Conservation (phyloP, 2,113 vertebrate species). For the Chlorodrepanis virens region DNA sequence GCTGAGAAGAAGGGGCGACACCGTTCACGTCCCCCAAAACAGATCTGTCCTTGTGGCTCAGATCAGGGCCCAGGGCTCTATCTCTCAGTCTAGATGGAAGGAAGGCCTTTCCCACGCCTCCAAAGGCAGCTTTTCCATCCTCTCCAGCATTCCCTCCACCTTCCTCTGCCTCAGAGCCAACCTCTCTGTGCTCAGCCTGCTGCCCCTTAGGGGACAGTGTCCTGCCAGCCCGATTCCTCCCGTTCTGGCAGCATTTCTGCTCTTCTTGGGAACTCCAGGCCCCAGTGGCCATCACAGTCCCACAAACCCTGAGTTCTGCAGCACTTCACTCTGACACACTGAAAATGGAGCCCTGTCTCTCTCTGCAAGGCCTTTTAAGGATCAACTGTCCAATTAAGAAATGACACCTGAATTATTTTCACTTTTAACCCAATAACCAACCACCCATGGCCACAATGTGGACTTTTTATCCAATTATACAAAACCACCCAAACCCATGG, state of each 20-base stretch:
- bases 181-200: not conserved
- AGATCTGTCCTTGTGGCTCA: not conserved
- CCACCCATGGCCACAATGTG: too few species aligned
- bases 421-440: too few species aligned
- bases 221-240: not conserved
- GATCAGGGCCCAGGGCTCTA: not conserved
- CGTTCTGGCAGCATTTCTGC: not conserved
- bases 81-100: not conserved
- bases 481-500: too few species aligned
- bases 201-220: not conserved
- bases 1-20: not conserved
- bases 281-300: not conserved
- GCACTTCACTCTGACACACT: not conserved
- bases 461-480: too few species aligned
- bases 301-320: not conserved
- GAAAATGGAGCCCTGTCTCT: not conserved
- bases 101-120: not conserved
- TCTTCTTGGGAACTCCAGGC: not conserved
- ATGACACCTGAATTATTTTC: not conserved
- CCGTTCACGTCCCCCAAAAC: not conserved
- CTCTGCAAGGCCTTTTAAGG: not conserved
- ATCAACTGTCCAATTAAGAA: not conserved
- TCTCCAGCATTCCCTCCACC: not conserved
- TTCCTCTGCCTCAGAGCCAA: not conserved
- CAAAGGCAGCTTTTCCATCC: not conserved